Evolutionary conservation across 2,113 vertebrate genomes (phyloP).

Genomic region (Microtus richardsoni): DNA sequence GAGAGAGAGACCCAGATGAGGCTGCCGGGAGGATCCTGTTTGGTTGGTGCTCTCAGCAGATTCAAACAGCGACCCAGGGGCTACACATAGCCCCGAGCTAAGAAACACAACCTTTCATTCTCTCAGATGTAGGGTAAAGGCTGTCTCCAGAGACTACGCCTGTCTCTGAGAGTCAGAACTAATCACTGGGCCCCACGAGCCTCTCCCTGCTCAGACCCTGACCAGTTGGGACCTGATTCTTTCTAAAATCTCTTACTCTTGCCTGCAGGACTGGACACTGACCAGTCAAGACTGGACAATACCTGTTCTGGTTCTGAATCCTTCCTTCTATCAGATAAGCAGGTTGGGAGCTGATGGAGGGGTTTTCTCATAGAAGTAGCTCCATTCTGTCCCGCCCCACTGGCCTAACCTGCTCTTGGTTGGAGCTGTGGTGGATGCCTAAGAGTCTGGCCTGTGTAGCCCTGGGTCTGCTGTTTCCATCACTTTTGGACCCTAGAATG

Average conservation of each 20-base stretch:
- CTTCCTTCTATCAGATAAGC: not conserved
- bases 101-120: not conserved
- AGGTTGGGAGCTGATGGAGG: not conserved
- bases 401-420: not conserved
- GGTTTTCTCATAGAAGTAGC: not conserved
- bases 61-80: not conserved
- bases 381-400: not conserved
- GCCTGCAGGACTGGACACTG: not conserved
- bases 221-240: not conserved
- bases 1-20: not conserved
- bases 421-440: not conserved
- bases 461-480: not conserved
- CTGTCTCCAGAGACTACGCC: not conserved
- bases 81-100: not conserved
- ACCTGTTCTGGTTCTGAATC: not conserved
- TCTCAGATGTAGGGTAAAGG: not conserved
- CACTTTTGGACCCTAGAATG: not conserved
- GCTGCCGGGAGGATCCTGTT: not conserved
- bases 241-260: not conserved
- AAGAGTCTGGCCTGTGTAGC: not conserved
- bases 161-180: not conserved
- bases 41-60: not conserved
- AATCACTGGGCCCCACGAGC: not conserved
- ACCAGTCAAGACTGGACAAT: not conserved
- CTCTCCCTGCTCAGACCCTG: not conserved